Conservation (phyloP, 30 jellyfish, hydroid and myxozoan species). For the Aurelia aurita region DNA sequence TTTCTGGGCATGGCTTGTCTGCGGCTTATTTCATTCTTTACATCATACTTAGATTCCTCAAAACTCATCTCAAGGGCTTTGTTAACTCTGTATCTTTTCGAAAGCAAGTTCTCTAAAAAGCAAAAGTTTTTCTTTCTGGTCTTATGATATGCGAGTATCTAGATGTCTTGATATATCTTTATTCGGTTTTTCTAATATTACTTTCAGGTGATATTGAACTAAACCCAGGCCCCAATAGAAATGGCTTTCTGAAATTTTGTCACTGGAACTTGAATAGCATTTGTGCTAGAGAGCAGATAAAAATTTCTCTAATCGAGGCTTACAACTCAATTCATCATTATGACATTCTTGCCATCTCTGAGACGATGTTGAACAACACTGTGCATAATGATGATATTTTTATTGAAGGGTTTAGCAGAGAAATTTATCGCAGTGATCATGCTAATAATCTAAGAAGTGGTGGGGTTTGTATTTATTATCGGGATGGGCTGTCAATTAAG, state of each 20-base stretch:
- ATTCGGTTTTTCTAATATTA: background rate
- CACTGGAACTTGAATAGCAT: conserved; percentile 23
- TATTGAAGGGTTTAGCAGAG: conserved; percentile 41
- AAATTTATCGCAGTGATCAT: conserved; percentile 48
- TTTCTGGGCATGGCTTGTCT: no score
- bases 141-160: conserved; percentile 20
- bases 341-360: conserved; percentile 26
- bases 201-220: conserved; percentile 1
- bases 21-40: no score
- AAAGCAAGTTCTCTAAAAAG: background rate
- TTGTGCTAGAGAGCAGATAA: conserved; percentile 29
- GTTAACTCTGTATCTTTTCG: background rate
- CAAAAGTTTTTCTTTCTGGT: background rate
- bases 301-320: conserved; percentile 36
- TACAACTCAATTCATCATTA: conserved; percentile 19
- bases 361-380: conserved; percentile 34
- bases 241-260: conserved; percentile 13
- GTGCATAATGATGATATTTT: conserved; percentile 16
- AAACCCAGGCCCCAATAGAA: conserved; percentile 33
- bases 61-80: no score
- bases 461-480: conserved; percentile 48
- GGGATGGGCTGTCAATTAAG: conserved; percentile 51
- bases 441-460: conserved; percentile 20
- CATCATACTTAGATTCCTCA: no score
- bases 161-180: background rate